Evolutionary conservation across 1,140 invertebrate genomes (phyloP).

Genomic region (Macrobrachium rosenbergii): DNA sequence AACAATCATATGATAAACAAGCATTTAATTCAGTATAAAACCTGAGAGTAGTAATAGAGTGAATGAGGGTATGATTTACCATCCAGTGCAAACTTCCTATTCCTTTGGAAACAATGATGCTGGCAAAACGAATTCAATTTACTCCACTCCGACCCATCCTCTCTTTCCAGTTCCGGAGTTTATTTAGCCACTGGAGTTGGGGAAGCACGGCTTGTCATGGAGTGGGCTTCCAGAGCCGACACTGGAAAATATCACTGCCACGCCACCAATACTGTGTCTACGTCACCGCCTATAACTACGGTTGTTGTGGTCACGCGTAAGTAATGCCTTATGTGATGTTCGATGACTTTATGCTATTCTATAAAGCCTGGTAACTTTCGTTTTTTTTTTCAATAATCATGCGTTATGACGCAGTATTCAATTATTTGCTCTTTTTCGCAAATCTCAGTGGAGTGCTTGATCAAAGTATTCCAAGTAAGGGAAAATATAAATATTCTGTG

Average conservation of each 20-base stretch:
- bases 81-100: too few species aligned
- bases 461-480: too few species aligned
- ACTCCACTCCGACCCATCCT: not conserved
- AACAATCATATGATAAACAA: not conserved
- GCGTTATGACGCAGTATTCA: too few species aligned
- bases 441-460: too few species aligned
- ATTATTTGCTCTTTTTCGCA: too few species aligned
- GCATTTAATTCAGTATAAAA: not conserved
- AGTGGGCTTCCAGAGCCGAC: conserved; percentile 19
- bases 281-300: conserved; percentile 32
- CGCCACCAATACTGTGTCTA: conserved; percentile 24
- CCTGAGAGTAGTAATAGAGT: not conserved
- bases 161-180: not conserved
- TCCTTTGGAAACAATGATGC: too few species aligned
- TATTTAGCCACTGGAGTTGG: conserved; percentile 13
- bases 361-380: too few species aligned
- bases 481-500: too few species aligned
- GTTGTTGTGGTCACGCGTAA: conserved; percentile 43
- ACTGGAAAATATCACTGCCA: conserved; percentile 37
- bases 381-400: too few species aligned
- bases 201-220: conserved; percentile 30
- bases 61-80: too few species aligned
- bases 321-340: not conserved
- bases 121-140: not conserved
- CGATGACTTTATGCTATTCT: too few species aligned